Conservation (phyloP, 2,888 invertebrate genomes). For the Brachypterus glaber region DNA sequence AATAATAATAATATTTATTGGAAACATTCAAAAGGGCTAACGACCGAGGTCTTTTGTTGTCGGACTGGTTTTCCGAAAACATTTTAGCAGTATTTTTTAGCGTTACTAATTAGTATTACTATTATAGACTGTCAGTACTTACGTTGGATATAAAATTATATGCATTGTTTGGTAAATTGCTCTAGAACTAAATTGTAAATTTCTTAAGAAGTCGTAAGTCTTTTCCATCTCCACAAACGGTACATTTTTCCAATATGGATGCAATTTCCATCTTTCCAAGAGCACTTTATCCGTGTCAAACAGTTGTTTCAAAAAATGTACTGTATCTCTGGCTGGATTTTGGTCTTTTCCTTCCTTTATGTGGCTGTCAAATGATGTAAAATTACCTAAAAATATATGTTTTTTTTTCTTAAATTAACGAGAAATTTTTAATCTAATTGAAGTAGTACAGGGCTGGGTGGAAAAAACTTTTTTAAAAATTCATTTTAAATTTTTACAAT, state of each 20-base stretch:
- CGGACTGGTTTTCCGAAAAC: too few species aligned
- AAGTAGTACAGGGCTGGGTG: too few species aligned
- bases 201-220: slow-evolving; percentile 47
- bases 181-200: slow-evolving; percentile 42
- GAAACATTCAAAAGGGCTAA: too few species aligned
- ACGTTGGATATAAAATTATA: slow-evolving; percentile 61
- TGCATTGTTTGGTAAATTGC: slow-evolving; percentile 54
- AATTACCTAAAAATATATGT: slow-evolving; percentile 16
- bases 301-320: slow-evolving; percentile 38
- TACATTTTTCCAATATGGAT: slow-evolving; percentile 56
- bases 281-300: slow-evolving; percentile 32
- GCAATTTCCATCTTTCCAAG: slow-evolving; percentile 44
- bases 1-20: too few species aligned
- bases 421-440: slow-evolving; percentile 5
- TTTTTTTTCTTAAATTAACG: too few species aligned
- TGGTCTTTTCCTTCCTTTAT: slow-evolving; percentile 47
- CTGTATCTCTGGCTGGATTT: slow-evolving; percentile 41
- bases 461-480: too few species aligned
- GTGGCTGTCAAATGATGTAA: slow-evolving; percentile 36
- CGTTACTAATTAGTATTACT: slow-evolving; percentile 23
- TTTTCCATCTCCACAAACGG: slow-evolving; percentile 50
- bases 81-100: too few species aligned
- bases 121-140: slow-evolving; percentile 28
- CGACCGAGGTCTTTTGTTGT: too few species aligned
- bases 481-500: too few species aligned